Conservation (phyloP, 2,113 vertebrate genomes). For the Irena cyanogastra region DNA sequence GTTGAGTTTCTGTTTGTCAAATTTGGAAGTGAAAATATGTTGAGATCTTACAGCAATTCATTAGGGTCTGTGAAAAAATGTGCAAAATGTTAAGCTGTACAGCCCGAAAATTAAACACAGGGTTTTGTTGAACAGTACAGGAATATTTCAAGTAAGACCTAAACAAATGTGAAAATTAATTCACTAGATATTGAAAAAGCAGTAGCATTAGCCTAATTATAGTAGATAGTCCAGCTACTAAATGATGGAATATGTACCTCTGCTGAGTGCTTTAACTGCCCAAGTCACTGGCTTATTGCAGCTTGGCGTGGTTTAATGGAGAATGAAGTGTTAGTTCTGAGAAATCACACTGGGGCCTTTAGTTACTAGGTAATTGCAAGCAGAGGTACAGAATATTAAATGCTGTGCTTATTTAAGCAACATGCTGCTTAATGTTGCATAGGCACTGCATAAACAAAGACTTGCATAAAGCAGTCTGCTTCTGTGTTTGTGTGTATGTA, state of each 20-base stretch:
- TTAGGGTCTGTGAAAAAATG: not conserved
- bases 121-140: not conserved
- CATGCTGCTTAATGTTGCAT: not conserved
- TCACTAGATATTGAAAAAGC: not conserved
- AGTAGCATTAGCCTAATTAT: not conserved
- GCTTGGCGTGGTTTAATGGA: not conserved
- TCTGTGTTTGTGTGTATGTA: rapidly evolving
- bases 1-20: not conserved
- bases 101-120: not conserved
- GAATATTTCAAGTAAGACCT: not conserved
- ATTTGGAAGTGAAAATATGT: not conserved
- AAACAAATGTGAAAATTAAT: not conserved
- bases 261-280: not conserved
- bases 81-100: not conserved
- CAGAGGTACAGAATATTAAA: constrained; percentile 28
- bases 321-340: not conserved
- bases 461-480: not conserved
- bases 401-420: constrained; percentile 13
- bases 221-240: not conserved
- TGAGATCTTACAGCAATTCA: not conserved
- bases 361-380: not conserved
- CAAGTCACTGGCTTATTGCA: not conserved
- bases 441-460: not conserved
- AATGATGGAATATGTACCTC: not conserved
- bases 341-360: not conserved